Evolutionary conservation across 2,797 vertebrate species (phyloP).

Genomic region (Alfaro cultratus): DNA sequence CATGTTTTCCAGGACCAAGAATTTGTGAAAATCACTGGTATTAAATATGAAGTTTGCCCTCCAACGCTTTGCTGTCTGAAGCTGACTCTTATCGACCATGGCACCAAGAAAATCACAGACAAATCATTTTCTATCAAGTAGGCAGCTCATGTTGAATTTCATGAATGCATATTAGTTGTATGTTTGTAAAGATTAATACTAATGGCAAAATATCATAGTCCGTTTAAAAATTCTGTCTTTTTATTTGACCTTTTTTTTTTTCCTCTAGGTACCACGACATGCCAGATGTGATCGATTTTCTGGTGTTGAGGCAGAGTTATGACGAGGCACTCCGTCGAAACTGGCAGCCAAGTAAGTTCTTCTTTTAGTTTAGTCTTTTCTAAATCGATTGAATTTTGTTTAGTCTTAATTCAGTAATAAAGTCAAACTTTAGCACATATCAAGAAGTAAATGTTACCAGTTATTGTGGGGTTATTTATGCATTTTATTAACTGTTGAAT

Average conservation of each 20-base stretch:
- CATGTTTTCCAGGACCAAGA: slow-evolving; percentile 90
- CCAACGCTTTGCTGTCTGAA: slow-evolving; percentile 96
- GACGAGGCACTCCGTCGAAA: slow-evolving; percentile 91
- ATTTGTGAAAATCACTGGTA: slow-evolving; percentile 96
- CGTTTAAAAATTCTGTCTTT: not conserved
- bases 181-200: not conserved
- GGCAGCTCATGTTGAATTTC: slow-evolving; percentile 23
- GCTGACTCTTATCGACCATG: slow-evolving; percentile 92
- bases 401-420: not conserved
- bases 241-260: not conserved
- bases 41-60: slow-evolving; percentile 94
- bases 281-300: slow-evolving; percentile 98
- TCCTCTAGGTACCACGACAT: slow-evolving; percentile 93
- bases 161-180: not conserved
- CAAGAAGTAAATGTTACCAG: not conserved
- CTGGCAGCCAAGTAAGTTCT: slow-evolving; percentile 90
- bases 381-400: not conserved
- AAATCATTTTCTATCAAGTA: slow-evolving; percentile 96
- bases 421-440: not conserved
- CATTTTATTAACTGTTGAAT: not conserved
- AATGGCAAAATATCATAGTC: not conserved
- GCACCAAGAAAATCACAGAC: slow-evolving; percentile 89
- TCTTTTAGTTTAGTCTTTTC: not conserved
- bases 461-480: not conserved
- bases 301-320: slow-evolving; percentile 93